Evolutionary conservation across 2,113 vertebrate genomes (phyloP), one percentile per base, ranked within the genome.

Genomic region (Ictalurus punctatus): DNA sequence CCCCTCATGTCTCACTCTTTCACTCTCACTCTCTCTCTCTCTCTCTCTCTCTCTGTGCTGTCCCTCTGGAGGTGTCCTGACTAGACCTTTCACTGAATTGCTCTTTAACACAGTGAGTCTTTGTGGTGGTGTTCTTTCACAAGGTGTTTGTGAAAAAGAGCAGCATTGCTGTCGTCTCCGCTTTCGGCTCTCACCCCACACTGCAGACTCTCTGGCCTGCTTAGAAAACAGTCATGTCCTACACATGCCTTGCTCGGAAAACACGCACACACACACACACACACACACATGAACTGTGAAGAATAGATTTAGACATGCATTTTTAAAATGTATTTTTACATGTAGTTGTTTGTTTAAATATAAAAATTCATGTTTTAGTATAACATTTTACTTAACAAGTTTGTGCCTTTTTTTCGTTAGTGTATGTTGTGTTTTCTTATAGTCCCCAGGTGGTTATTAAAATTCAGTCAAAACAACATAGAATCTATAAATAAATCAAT

Each of bases 91-190:
- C 90, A 87, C 89, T 92, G 91, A 92, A 95, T 92, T 92, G 87
- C 91, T 93, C 92, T 84, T 73, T 13, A 94, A 92, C 91, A 94
- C 93, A 95, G 93, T 93, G 91, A 58, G 89, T 92, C 93, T 94
- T 94, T 95, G 94, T 95, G 94, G 94, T 93, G 86, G 87, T 76
- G 84, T 83, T 90, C 90, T 90, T 92, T 92, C 88, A 90, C 86
- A 93, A 94, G 93, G 93, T 94, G 94, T 95, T 94, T 93, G 93
- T 93, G 92, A 94, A 92, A 94, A 92, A 94, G 90, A 94, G 91
- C 94, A 92, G 92, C 89, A 91, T 92, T 94, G 93, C 89, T 91
- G 83, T 93, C 84, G 85, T 89, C 86, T 89, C 82, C 90, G 92
- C 89, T 84, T 87, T 92, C 79, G 88, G 81, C 86, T 90, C 83